Base-by-base conservation (phyloP, 2,797 vertebrate genomes). In the Melanotaenia maccullochi region DNA sequence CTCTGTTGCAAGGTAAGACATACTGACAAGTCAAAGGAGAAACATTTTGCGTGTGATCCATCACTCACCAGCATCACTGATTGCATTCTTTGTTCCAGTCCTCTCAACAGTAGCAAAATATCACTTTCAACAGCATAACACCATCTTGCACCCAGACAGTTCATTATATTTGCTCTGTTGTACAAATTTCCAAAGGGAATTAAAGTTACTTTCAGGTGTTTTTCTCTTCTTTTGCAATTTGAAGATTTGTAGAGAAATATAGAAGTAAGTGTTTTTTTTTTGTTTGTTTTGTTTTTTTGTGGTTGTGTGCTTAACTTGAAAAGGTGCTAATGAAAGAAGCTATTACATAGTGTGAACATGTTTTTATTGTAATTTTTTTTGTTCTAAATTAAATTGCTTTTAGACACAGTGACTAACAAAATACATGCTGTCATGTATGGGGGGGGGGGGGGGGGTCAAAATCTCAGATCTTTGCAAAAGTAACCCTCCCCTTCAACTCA, bases 1-100 rank as follows among this genome's bases (percentile, higher is more conserved):
- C 93, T 2, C 93, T 96, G 85, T 88, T 97, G 59, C 96, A 97
- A 95, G 96, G 97, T 96, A 87, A 89, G 90, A 76, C n/a, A 24
- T 22, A 4, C 1, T 6, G n/a, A 54, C 47, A 11, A 13, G 36
- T 49, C 30, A 38, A 30, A 14, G 38, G 32, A 62, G n/a, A 61
- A 13, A 28, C 1, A 6, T 20, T 65, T 33, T 22, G 1, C 61
- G 20, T 42, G 8, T 28, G 11, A 54, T 47, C 9, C 18, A 22
- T 35, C 13, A 52, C 51, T 33, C 30, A 30, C 4, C 14, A 33
- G 22, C 33, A 54, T 49, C 47, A 18, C 20, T 4, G 2, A 11
- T 57, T 40, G 20, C n/a, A 33, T 12, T 20, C 28, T 22, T 24
- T 44, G 33, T 59, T 73, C 61, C 3, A 60, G 51, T 24, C 24